Conservation (phyloP, 1,140 invertebrate species). For the Formica exsecta region DNA sequence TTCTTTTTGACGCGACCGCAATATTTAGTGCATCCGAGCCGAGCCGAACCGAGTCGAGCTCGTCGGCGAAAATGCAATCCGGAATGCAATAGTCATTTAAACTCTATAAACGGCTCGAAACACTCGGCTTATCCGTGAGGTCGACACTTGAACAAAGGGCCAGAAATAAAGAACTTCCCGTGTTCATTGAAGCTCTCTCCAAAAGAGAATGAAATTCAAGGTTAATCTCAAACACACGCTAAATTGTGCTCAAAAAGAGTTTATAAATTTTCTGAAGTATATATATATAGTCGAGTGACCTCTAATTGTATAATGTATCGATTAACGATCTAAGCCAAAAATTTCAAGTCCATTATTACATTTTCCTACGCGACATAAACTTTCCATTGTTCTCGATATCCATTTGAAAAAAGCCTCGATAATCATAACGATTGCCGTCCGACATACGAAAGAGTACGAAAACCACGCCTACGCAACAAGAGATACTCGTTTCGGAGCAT, state of each 20-base stretch:
- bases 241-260: not conserved
- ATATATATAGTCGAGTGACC: not conserved
- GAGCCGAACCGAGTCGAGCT: not conserved
- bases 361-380: not conserved
- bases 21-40: not conserved
- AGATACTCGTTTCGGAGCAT: not conserved
- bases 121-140: not conserved
- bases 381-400: not conserved
- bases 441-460: not conserved
- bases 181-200: not conserved
- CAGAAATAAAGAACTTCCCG: not conserved
- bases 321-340: not conserved
- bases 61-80: constrained; percentile 19
- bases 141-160: not conserved
- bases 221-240: not conserved
- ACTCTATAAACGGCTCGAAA: not conserved
- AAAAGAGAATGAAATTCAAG: not conserved
- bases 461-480: constrained; percentile 47
- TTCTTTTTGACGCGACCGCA: constrained; percentile 24
- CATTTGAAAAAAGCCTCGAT: not conserved
- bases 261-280: not conserved
- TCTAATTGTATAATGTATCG: not conserved
- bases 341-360: not conserved
- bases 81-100: constrained; percentile 25
- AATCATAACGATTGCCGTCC: not conserved